Conservation (phyloP, 2,113 vertebrate genomes). For the Tragelaphus buxtoni region DNA sequence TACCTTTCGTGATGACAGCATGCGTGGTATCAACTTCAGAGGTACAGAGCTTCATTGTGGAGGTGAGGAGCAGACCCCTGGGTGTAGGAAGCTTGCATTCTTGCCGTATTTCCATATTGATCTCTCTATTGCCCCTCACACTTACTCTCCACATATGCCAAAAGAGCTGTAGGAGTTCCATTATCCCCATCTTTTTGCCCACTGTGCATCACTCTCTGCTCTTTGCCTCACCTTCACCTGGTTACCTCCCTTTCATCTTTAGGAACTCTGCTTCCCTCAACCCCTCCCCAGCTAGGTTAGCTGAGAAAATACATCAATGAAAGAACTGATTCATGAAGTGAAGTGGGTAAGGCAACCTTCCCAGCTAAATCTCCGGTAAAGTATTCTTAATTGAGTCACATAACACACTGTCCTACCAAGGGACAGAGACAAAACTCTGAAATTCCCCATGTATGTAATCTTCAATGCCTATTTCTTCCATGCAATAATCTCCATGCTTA, state of each 20-base stretch:
- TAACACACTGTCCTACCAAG: not conserved
- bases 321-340: not conserved
- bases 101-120: not conserved
- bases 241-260: not conserved
- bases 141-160: not conserved
- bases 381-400: not conserved
- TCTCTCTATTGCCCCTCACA: not conserved
- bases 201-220: not conserved
- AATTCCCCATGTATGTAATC: not conserved
- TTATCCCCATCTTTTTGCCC: not conserved
- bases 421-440: not conserved
- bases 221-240: not conserved
- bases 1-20: not conserved
- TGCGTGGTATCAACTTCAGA: not conserved
- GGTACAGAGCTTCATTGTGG: accelerated
- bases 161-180: too few species aligned
- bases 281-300: not conserved
- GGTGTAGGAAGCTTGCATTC: not conserved
- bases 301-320: not conserved
- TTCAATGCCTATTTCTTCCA: not conserved
- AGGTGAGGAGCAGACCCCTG: not conserved
- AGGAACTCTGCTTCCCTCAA: not conserved
- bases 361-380: not conserved
- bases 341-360: not conserved
- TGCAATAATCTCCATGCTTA: not conserved